phyloP scores from a whole-genome alignment of 2,113 vertebrate genomes.

The Leptobrachium leishanense region DNA sequence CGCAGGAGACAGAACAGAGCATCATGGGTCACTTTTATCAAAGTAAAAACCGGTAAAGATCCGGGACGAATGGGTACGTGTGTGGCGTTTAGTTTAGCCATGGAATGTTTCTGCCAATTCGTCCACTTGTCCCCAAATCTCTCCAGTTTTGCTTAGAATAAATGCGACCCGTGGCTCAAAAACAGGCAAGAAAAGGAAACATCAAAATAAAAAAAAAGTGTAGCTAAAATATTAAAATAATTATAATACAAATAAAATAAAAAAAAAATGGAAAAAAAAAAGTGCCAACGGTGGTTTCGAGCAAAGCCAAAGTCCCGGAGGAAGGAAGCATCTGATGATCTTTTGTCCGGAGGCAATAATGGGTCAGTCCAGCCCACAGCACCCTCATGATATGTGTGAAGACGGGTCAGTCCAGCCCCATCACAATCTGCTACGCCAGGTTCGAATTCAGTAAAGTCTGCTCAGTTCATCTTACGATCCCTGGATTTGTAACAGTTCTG shows the following conservation, averaged over 20 bases:
- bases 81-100: neutral
- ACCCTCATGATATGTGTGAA: neutral
- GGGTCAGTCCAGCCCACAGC: constrained; percentile 32
- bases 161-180: too few relatives aligned
- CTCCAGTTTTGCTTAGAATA: neutral
- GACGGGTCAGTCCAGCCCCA: constrained; percentile 41
- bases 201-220: constrained; percentile 30
- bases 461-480: neutral
- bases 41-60: neutral
- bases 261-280: constrained; percentile 25
- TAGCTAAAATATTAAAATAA: constrained; percentile 50
- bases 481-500: neutral
- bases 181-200: constrained; percentile 28
- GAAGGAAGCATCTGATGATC: constrained; percentile 28
- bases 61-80: neutral
- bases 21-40: too few relatives aligned
- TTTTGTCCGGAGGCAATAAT: constrained; percentile 15
- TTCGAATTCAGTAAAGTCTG: neutral
- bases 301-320: constrained; percentile 26
- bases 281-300: constrained; percentile 41
- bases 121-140: neutral
- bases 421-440: constrained; percentile 6
- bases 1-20: too few relatives aligned
- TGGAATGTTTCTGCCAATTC: neutral
- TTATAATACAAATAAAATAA: constrained; percentile 44